Percentiles rank a stretch among this genome's conserved stretches.
Evolutionary conservation across 2,888 invertebrate species (phyloP).

Genomic region (Byasa hedistus): DNA sequence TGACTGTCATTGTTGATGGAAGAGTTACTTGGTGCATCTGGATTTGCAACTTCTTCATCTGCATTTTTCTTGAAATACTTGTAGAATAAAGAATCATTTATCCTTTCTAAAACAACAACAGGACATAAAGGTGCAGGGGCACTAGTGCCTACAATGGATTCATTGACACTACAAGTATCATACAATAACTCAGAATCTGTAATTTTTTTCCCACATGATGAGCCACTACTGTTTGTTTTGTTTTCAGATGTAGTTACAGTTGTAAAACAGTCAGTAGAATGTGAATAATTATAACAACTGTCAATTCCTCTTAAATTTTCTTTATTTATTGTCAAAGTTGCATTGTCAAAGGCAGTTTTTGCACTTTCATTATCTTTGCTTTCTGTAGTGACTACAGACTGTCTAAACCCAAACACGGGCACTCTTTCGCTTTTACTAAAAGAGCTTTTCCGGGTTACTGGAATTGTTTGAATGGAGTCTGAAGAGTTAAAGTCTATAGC

Average conservation of each 20-base stretch:
- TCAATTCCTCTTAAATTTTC: neutral
- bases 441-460: conserved; percentile 36
- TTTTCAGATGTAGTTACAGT: neutral
- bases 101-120: conserved; percentile 49
- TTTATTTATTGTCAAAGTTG: neutral
- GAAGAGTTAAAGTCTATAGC: conserved; percentile 30
- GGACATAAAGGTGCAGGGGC: conserved; percentile 39
- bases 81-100: conserved; percentile 53
- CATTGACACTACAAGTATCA: conserved; percentile 51
- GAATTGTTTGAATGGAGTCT: conserved; percentile 20
- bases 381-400: neutral
- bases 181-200: conserved; percentile 50
- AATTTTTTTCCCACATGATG: neutral
- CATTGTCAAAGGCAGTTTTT: neutral
- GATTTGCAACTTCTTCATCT: conserved; percentile 6
- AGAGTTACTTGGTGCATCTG: neutral
- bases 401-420: conserved; percentile 53
- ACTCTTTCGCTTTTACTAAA: conserved; percentile 48
- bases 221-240: neutral
- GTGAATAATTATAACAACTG: neutral
- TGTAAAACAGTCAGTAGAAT: neutral
- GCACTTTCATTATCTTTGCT: neutral
- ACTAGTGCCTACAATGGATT: conserved; percentile 20
- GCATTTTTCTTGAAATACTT: conserved; percentile 50
- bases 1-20: too few relatives aligned